Conservation (phyloP, 2,797 vertebrate species). For the Poecile montanus region DNA sequence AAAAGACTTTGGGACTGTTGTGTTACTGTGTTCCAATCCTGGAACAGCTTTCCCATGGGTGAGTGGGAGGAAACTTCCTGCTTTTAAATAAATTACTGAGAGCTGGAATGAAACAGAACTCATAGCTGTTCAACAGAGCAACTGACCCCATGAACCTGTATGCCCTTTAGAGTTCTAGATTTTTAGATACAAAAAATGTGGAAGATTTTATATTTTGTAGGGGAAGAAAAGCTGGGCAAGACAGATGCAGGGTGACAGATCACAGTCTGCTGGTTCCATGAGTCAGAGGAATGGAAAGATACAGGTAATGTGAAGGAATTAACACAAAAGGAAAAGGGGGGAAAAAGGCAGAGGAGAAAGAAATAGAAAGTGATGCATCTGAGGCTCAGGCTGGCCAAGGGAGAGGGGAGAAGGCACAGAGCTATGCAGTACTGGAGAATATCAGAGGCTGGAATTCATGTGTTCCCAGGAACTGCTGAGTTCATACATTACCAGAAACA, state of each 20-base stretch:
- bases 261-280: not conserved
- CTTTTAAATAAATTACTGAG: not conserved
- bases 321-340: not conserved
- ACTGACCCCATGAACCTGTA: not conserved
- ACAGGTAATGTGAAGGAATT: not conserved
- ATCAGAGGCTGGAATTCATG: not conserved
- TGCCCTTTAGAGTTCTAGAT: not conserved
- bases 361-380: not conserved
- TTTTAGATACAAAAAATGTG: not conserved
- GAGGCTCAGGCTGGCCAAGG: not conserved
- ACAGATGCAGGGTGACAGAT: not conserved
- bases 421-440: not conserved
- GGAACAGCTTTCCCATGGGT: not conserved
- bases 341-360: not conserved
- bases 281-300: not conserved
- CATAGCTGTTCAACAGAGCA: not conserved
- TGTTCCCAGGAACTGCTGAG: not conserved
- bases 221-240: not conserved
- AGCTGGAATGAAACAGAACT: not conserved
- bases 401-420: not conserved
- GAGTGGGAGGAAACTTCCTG: slow-evolving; percentile 38
- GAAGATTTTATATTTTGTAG: not conserved
- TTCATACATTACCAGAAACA: not conserved
- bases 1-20: not conserved
- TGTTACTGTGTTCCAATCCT: not conserved